Evolutionary conservation across 2,113 vertebrate species (phyloP).

Genomic region (Lonchura striata): DNA sequence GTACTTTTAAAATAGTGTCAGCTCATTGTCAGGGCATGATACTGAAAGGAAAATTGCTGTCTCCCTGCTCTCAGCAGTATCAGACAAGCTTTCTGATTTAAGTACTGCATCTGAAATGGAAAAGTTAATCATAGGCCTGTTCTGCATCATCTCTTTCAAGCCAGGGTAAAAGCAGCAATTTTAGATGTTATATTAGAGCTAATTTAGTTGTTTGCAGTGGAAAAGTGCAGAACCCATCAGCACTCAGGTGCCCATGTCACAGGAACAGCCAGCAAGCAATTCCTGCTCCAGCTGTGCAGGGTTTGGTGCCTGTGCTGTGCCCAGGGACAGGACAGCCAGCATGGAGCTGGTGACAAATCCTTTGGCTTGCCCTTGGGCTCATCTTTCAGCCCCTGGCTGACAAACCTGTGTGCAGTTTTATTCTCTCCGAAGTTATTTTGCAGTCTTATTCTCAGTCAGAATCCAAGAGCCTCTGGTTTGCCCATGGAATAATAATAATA

Average conservation of each 20-base stretch:
- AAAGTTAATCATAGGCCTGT: neutral
- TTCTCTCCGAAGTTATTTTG: neutral
- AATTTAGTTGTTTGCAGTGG: neutral
- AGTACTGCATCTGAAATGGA: neutral
- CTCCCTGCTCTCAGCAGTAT: neutral
- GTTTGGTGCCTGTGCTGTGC: no score
- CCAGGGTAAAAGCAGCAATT: neutral
- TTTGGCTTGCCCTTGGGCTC: neutral
- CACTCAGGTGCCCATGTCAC: no score
- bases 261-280: neutral
- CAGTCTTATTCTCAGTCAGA: no score
- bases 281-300: rapidly evolving
- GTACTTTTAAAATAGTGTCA: neutral
- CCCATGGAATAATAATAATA: no score
- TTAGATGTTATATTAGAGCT: neutral
- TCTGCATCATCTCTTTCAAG: neutral
- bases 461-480: neutral
- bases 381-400: rapidly evolving
- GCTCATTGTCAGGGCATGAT: neutral
- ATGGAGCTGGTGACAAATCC: rapidly evolving
- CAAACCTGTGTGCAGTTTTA: neutral
- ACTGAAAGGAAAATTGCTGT: neutral
- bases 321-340: neutral
- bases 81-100: neutral
- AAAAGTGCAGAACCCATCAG: neutral